Base-by-base conservation (phyloP, 1,140 invertebrate species). In the Agrypnia vestita region DNA sequence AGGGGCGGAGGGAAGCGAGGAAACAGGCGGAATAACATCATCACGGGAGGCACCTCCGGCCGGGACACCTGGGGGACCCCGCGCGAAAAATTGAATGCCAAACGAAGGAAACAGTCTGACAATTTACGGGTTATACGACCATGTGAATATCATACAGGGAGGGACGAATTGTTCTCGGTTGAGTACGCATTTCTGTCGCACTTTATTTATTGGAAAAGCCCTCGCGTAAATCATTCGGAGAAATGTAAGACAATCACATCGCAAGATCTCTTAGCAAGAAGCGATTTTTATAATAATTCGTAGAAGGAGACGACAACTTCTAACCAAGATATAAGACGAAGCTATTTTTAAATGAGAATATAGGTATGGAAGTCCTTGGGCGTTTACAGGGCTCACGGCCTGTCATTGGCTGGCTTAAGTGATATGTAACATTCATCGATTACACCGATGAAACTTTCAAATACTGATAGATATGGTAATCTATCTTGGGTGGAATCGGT, bases 1-100 rank as follows among this genome's bases (percentile, higher is more conserved):
- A 35, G 25, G 6, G 25, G 25, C 25, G 25, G 25, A 35, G 25
- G 61, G 59, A 64, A 76, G 47, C 46, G 64, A 73, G 78, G 46
- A 77, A 74, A 80, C 55, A 80, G 78, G 53, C 76, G 79, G 82
- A 83, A 79, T 83, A 80, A 80, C 82, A 79, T 83, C 79, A 83
- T 83, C 80, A 80, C 56, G 79, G 77, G 74, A 53, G 79, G 74
- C 76, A 75, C 79, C 79, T 76, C 76, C 46, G 76, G 73, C 72
- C 47, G 82, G 79, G 76, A 76, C 62, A 51, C 51, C 21, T 25
- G 47, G 69, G 13, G 64, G 44, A 12, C 11, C 17, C 64, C 43
- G 44, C 64, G 43, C 15, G 15, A 62, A 72, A 82, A 82, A 82
- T 82, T 82, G 81, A 82, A 82, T 80, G 78, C 78, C 78, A 78